A percentile compares a stretch with the other conserved stretches of the same genome.
phyloP scores from a whole-genome alignment of 2,113 vertebrate species.

The Pholis gunnellus region DNA sequence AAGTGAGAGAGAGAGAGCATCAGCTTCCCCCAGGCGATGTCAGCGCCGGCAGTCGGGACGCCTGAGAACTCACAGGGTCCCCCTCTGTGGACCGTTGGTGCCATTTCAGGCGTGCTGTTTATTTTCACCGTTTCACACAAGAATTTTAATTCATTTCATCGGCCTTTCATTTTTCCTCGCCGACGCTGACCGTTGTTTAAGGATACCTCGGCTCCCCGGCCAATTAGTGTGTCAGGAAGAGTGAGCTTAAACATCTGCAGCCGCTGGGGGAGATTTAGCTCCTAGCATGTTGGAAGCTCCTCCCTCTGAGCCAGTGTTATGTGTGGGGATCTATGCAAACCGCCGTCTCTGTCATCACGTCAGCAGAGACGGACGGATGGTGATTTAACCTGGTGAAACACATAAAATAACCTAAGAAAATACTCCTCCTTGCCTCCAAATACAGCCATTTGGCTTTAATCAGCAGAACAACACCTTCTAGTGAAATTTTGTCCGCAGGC shows the following conservation, averaged over 20 bases:
- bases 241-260: constrained; percentile 91
- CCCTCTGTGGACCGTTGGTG: constrained; percentile 90
- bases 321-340: constrained; percentile 3
- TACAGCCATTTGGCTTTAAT: constrained; percentile 43
- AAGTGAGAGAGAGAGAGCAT: neutral
- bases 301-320: constrained; percentile 23
- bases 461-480: constrained; percentile 40
- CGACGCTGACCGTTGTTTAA: constrained; percentile 92
- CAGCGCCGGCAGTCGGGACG: constrained; percentile 75
- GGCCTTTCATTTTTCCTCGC: constrained; percentile 76
- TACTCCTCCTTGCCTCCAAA: neutral
- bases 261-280: constrained; percentile 84
- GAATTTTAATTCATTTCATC: constrained; percentile 97
- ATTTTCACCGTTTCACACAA: constrained; percentile 97
- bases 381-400: neutral
- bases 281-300: constrained; percentile 82
- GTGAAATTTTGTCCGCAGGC: constrained; percentile 79
- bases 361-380: neutral
- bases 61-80: constrained; percentile 93
- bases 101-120: constrained; percentile 95
- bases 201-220: constrained; percentile 81
- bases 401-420: neutral
- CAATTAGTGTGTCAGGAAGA: constrained; percentile 97
- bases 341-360: neutral
- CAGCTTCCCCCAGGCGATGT: constrained; percentile 58